Evolutionary conservation across 2,113 vertebrate species (phyloP), one percentile per base, ranked within the genome.

Genomic region (Hassar affinis): DNA sequence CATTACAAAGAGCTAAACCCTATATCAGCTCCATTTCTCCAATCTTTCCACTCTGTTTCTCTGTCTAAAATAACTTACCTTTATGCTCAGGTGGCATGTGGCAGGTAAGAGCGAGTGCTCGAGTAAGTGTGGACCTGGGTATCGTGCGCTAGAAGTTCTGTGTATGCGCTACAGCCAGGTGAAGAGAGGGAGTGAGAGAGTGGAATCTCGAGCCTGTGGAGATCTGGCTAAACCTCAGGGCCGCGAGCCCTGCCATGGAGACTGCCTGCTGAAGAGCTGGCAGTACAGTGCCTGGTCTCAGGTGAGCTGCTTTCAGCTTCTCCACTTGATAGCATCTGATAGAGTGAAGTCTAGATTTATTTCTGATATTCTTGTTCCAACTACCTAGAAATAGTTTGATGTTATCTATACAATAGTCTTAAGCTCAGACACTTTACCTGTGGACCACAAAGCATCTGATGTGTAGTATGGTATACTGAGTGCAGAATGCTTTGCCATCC

Each of bases 261-360:
- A 95, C 90, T 99, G 98, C 86, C 92, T 94, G 79, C 92, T 95
- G 27, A 92, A 94, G 89, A 97, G 93, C 80, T 99, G 97, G 97
- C 97, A 96, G 85, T 99, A 97, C 91, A 95, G 96, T 6, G 93
- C 95, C 79, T 99, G 98, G 97, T 96, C 97, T 84, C 95, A 98
- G 97, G 98, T 99, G 93, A 79, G 25, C 11, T 57, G 8, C 35
- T 15, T 42, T 18, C 4, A 30, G 6, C 20, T 10, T 27, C 81
- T 79, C 27, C 51, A 11, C 10, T n/a, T 57, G 9, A 11, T 3
- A 49, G 35, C 62, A 30, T 75, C 59, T 66, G 8, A 45, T 49
- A 10, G 61, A 42, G 27, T 51, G 1, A 33, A 25, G 20, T 80
- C 47, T 17, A 38, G 4, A 72, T 33, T 76, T 79, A 42, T 27